Percentiles rank a stretch among this genome's conserved stretches.
phyloP scores from a whole-genome alignment of 1,140 invertebrate species.

The Thaumatotibia leucotreta region DNA sequence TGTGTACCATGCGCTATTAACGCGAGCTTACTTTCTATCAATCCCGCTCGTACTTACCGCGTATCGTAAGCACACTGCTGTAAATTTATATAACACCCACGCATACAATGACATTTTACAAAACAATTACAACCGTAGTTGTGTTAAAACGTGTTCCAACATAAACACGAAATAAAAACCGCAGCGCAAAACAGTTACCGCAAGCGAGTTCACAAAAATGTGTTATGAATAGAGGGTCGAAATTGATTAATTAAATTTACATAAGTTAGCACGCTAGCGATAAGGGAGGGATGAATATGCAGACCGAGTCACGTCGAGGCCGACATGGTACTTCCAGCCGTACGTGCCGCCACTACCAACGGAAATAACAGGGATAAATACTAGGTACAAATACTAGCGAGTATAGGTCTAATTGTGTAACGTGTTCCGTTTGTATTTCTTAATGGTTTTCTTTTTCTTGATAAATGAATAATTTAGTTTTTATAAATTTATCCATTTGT shows the following conservation, averaged over 20 bases:
- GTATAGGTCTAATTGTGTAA: neutral
- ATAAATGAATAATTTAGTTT: neutral
- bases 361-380: neutral
- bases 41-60: too few species aligned
- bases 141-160: neutral
- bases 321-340: constrained; percentile 21
- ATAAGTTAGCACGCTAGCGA: constrained; percentile 67
- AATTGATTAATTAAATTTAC: constrained; percentile 73
- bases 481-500: too few species aligned
- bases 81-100: neutral
- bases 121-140: neutral
- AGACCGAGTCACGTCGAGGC: constrained; percentile 55
- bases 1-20: too few species aligned
- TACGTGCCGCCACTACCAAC: constrained; percentile 27
- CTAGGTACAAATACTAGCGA: neutral
- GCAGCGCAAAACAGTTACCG: neutral
- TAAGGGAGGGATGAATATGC: constrained; percentile 62
- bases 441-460: neutral
- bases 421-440: neutral
- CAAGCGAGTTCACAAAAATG: constrained; percentile 3
- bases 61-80: neutral
- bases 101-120: neutral
- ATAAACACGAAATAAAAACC: neutral
- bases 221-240: constrained; percentile 39
- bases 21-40: too few species aligned